Base-by-base conservation (phyloP, 30 jellyfish, hydroid and myxozoan genomes). In the Chrysaora quinquecirrha region DNA sequence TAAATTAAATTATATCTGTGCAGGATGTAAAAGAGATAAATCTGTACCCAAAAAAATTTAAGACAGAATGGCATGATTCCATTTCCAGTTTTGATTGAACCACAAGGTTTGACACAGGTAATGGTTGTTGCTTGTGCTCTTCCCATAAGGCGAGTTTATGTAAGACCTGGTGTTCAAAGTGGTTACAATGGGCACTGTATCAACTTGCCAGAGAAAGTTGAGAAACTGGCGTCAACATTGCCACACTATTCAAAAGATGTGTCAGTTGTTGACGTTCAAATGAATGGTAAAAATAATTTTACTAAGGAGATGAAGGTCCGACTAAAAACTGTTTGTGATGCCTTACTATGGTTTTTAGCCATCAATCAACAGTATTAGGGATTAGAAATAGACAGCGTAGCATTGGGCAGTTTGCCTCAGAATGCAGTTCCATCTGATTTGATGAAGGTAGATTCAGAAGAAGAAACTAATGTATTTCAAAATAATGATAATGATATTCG, bases 161-260 rank as follows among this genome's bases (percentile, higher is more conserved):
- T 22, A 3, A 71, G 27, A 71, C 83, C 83, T n/a, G 83, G 77
- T 20, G 61, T 64, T 12, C 83, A 32, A 71, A 31, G 76, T 27
- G 83, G 33, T 6, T 71, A 71, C 34, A 6, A 23, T 6, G 83
- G 77, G 19, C 83, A 71, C 23, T 34, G 28, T 3, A 71, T 71
- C 6, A 71, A 34, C 38, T 28, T 71, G 11, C 80, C 83, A 7
- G 25, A 18, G 4, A 46, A 71, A 27, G 77, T 71, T 29, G 11
- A 32, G 9, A 32, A 34, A 71, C 35, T 71, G 30, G 83, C 76
- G 10, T 27, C 18, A 10, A 20, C 27, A 32, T 71, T 30, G 50
- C 77, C 83, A 71, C 76, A 23, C 76, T 71, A 27, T 32, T 11
- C 50, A 71, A 34, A 34, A 7, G 77, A 32, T 34, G 11, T 71